These are phyloP conservation scores for Leptothorax acervorum DNA, from an alignment of 2,888 invertebrate species.

Conservation along the genomic window DNA sequence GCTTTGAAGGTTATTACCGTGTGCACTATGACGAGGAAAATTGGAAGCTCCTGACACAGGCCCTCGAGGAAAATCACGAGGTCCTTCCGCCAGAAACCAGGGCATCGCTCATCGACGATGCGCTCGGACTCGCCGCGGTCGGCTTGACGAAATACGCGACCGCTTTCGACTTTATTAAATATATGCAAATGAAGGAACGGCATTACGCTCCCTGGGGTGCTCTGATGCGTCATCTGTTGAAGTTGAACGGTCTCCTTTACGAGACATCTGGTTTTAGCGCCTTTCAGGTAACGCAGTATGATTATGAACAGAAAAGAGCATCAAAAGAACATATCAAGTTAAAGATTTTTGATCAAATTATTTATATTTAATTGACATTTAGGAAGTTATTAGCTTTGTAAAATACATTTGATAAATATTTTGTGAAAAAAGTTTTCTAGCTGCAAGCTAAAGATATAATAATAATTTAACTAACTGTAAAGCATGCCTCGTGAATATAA, in stretches of 20 bases:
- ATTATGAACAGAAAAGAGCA: not conserved
- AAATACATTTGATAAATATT: not conserved
- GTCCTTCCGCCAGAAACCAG: constrained; percentile 86
- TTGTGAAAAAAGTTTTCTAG: not conserved
- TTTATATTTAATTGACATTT: not conserved
- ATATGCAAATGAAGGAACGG: constrained; percentile 85
- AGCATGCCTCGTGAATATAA: not conserved
- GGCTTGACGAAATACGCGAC: constrained; percentile 84
- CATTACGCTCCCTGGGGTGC: constrained; percentile 87
- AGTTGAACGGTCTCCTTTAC: constrained; percentile 82
- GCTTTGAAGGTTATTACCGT: constrained; percentile 83
- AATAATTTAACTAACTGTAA: not conserved
- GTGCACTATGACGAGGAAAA: constrained; percentile 81
- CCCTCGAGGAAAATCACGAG: constrained; percentile 72
- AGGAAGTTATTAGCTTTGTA: not conserved
- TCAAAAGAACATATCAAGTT: not conserved
- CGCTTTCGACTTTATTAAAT: constrained; percentile 86
- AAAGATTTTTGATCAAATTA: not conserved
- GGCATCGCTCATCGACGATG: constrained; percentile 88
- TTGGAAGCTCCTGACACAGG: constrained; percentile 81
- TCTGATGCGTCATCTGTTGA: constrained; percentile 85
- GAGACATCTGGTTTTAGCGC: constrained; percentile 76
- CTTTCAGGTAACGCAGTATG: constrained; percentile 77
- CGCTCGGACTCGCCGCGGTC: constrained; percentile 85
- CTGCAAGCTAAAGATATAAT: not conserved